Evolutionary conservation across 2,888 invertebrate genomes (phyloP), one percentile per base, ranked within the genome.

Genomic region (Podabrus alpinus): DNA sequence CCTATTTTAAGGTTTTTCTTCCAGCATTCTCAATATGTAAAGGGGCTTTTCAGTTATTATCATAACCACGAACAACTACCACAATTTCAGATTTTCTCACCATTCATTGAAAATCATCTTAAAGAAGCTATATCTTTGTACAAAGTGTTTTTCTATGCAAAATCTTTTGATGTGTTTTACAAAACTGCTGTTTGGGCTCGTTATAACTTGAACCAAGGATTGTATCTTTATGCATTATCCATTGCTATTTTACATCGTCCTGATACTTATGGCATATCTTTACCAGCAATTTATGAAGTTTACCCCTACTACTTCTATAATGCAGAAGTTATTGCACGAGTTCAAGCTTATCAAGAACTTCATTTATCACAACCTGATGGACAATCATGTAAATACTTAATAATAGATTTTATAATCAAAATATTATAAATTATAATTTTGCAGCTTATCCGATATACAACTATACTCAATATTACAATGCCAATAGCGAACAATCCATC

Each of bases 221-320:
- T 94, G 83, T 94, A 91, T 85, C 88, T 92, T 64, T 92, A 93
- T 80, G 90, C 92, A 3, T 85, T 92, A 70, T 90, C 89, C 75
- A 87, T 90, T 21, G 92, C 92, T 11, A 88, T 93, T n/a, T 85
- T 92, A 60, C 92, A 92, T 80, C 91, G 92, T 59, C 86, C 86
- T 7, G 93, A 94, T 78, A 91, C 91, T 73, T 89, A 91, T 81
- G 92, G 91, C 21, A 86, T 94, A 70, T 87, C 91, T 60, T 86
- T 94, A 11, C 94, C 94, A 13, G 91, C 94, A 68, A 88, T 92
- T 71, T 93, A 94, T 82, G 94, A 95, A 86, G 88, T 94, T 77
- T 90, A 92, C 85, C 95, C 95, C 0, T 90, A 92, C 79, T 90
- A 90, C 86, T 94, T 93, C 89, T 90, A 92, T 85, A 92, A 92